Evolutionary conservation across 2,113 vertebrate species (phyloP).

Genomic region (Proteles cristata): DNA sequence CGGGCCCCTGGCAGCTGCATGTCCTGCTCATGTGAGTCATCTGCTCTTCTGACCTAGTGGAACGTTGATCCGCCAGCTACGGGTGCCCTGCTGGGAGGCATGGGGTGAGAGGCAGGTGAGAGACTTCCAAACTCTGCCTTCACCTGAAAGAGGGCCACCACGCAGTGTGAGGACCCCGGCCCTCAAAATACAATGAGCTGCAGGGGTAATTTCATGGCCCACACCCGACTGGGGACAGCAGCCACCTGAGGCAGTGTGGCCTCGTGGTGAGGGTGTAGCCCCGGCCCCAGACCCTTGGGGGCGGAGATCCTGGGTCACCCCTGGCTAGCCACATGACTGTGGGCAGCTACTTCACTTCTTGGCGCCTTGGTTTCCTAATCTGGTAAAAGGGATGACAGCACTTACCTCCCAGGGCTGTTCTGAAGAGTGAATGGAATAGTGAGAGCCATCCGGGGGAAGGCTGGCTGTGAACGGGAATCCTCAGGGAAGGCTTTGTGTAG

Average conservation of each 20-base stretch:
- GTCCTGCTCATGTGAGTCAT: background rate
- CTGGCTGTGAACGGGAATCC: conserved; percentile 24
- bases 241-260: background rate
- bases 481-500: conserved; percentile 54
- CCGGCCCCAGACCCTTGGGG: background rate
- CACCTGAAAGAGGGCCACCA: background rate
- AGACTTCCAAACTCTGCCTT: background rate
- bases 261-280: background rate
- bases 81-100: background rate
- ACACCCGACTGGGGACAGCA: fast-evolving
- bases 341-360: background rate
- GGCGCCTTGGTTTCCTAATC: conserved; percentile 21
- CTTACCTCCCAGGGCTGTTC: background rate
- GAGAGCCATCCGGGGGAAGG: background rate
- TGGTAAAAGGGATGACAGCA: background rate
- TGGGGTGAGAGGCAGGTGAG: background rate
- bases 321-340: background rate
- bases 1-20: background rate
- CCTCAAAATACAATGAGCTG: background rate
- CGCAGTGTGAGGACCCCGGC: background rate
- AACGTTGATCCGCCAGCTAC: background rate
- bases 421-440: conserved; percentile 48
- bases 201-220: fast-evolving
- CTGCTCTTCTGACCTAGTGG: background rate
- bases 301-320: fast-evolving